Conservation (phyloP, 2,113 vertebrate genomes). For the Odocoileus hemionus region DNA sequence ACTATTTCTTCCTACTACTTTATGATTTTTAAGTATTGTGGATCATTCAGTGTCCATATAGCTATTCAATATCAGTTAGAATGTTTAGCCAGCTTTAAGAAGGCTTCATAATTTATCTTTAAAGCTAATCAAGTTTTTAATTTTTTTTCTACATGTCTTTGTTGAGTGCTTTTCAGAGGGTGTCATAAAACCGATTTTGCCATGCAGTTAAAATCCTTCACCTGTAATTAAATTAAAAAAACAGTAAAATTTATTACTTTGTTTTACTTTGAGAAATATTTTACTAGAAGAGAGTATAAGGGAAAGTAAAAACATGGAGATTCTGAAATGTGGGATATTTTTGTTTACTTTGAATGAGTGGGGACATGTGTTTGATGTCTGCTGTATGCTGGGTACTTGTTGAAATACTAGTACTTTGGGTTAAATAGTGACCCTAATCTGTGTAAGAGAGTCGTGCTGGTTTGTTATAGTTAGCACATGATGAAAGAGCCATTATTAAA, state of each 20-base stretch:
- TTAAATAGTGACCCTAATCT: not conserved
- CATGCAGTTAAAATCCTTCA: not conserved
- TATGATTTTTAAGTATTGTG: not conserved
- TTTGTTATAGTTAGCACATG: not conserved
- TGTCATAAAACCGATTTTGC: not conserved
- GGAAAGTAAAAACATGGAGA: not conserved
- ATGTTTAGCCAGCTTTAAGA: not conserved
- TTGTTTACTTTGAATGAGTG: not conserved
- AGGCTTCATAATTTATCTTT: not conserved
- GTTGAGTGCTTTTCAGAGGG: not conserved
- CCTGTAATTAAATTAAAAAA: not conserved
- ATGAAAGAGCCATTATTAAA: not conserved
- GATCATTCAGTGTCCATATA: not conserved
- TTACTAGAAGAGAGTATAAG: not conserved
- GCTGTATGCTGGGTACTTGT: not conserved
- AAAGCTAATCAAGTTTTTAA: not conserved
- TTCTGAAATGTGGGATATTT: not conserved
- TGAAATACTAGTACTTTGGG: not conserved
- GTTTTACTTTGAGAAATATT: not conserved
- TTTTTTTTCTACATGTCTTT: not conserved
- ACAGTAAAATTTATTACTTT: not conserved
- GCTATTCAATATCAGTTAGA: not conserved
- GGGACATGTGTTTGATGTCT: not conserved
- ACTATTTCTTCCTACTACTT: not conserved
- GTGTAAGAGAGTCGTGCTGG: not conserved